Base-by-base conservation (phyloP, 2,888 invertebrate species). In the Drosophila eohydei region DNA sequence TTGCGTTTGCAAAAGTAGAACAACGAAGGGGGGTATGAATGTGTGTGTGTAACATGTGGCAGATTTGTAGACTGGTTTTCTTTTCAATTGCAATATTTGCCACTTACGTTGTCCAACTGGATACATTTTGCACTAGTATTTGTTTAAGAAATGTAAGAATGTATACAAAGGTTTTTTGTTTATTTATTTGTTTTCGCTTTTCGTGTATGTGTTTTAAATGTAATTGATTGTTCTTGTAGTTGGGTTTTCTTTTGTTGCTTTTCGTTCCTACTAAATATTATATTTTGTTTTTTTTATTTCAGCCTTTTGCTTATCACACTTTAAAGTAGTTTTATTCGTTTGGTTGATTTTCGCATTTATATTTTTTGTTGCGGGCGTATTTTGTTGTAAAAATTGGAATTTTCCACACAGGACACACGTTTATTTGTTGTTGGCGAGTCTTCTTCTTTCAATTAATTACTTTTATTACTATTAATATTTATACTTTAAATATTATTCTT, bases 51-150 rank as follows among this genome's bases (percentile, higher is more conserved):
- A 63, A 66, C 67, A 80, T 79, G 74, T 79, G 81, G 78, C 81
- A 81, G 74, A 74, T 74, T 70, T 80, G 36, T 80, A 60, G 51
- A 50, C 52, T 52, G 43, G 38, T 57, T 63, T 60, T 54, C 56
- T 28, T 46, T 3, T 26, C 63, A 50, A 54, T 66, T 72, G 66
- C 63, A 68, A 44, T 75, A 30, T 54, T 50, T 44, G 65, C 75
- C 92, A 95, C 95, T 95, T 94, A 95, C 95, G 95, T 93, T 95
- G 95, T 92, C 95, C 95, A 92, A 95, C 95, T 91, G 95, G 95
- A 94, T 94, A 95, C 95, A 95, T 95, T 92, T 93, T 93, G 83
- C 73, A 77, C 82, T 79, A 75, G 80, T 85, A 74, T 80, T 78
- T 83, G 71, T 67, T 79, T 78, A 77, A 74, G 83, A 77, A 81